phyloP scores from a whole-genome alignment of 2,797 vertebrate species.

The Somateria mollissima region DNA sequence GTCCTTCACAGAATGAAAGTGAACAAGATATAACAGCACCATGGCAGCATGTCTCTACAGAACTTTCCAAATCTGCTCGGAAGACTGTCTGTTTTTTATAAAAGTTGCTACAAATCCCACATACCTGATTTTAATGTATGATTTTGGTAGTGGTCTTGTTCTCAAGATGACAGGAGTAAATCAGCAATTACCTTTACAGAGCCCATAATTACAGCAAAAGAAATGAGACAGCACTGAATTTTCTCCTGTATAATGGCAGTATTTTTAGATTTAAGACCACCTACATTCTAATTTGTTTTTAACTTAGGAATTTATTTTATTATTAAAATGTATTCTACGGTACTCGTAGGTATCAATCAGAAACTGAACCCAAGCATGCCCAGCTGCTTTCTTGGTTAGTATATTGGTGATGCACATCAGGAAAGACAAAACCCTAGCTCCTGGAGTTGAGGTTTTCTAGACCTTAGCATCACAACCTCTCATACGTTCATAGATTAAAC shows the following conservation, averaged over 20 bases:
- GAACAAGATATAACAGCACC: background rate
- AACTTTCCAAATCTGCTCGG: background rate
- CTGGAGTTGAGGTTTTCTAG: accelerated
- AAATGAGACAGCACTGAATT: background rate
- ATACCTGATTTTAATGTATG: background rate
- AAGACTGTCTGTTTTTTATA: background rate
- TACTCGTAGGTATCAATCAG: background rate
- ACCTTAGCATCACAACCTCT: accelerated
- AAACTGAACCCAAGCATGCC: background rate
- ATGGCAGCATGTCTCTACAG: background rate
- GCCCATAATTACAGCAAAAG: background rate
- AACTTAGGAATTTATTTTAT: background rate
- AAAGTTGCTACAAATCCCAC: background rate
- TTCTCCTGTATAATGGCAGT: background rate
- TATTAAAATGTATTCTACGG: background rate
- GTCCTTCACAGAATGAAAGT: background rate
- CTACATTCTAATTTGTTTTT: background rate
- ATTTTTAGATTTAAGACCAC: background rate
- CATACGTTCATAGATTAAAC: background rate
- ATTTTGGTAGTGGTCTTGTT: background rate
- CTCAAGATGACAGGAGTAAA: background rate
- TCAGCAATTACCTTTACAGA: background rate
- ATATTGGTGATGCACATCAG: background rate
- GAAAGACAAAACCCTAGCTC: background rate
- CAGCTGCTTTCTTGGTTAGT: accelerated